Conservation (phyloP, 2,113 vertebrate genomes). For the Carettochelys insculpta region DNA sequence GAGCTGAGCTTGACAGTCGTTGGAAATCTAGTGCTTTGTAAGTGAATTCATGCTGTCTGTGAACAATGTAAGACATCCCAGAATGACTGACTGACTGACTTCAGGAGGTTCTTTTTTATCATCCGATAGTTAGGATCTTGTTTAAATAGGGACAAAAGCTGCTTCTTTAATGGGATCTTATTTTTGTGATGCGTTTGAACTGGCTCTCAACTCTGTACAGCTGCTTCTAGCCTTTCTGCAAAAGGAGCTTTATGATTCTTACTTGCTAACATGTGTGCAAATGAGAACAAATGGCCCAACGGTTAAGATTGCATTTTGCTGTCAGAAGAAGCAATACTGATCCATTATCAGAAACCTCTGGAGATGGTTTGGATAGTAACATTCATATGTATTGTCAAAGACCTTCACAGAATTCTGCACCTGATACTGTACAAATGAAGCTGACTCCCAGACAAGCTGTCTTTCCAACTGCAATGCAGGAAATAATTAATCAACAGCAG, state of each 20-base stretch:
- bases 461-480: slow-evolving; percentile 76
- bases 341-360: slow-evolving; percentile 85
- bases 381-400: slow-evolving; percentile 68
- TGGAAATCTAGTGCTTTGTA: slow-evolving; percentile 73
- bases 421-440: slow-evolving; percentile 82
- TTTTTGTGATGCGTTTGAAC: slow-evolving; percentile 38
- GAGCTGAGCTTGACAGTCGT: slow-evolving; percentile 69
- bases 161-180: slow-evolving; percentile 51
- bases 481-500: slow-evolving; percentile 74
- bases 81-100: slow-evolving; percentile 75
- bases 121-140: slow-evolving; percentile 37
- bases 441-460: slow-evolving; percentile 78
- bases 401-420: slow-evolving; percentile 71
- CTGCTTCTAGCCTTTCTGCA: slow-evolving; percentile 75
- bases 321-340: slow-evolving; percentile 92
- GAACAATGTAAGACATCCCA: slow-evolving; percentile 73
- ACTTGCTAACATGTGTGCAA: slow-evolving; percentile 80
- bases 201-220: slow-evolving; percentile 77
- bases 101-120: slow-evolving; percentile 59
- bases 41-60: slow-evolving; percentile 72
- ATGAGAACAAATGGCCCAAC: slow-evolving; percentile 91
- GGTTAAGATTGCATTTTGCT: slow-evolving; percentile 92
- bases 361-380: slow-evolving; percentile 79
- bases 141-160: slow-evolving; percentile 58
- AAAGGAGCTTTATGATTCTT: slow-evolving; percentile 75